Evolutionary conservation across 2,797 vertebrate genomes (phyloP), one percentile per base, ranked within the genome.

Genomic region (Paratrypauchen microcephalus): DNA sequence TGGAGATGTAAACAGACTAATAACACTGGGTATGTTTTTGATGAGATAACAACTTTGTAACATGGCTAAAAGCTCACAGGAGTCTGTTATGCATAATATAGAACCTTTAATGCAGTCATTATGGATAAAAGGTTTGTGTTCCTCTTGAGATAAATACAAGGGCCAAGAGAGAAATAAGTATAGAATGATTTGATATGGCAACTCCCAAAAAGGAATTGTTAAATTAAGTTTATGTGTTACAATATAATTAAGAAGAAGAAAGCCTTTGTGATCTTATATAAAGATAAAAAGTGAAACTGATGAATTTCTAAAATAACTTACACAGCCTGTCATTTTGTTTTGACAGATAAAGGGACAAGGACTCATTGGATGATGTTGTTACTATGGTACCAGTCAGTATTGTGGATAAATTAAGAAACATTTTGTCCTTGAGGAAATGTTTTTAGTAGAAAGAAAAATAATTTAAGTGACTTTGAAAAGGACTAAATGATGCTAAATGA

Each of bases 391-490:
- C 66, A 59, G 66, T 68, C 66, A 68, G 66, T 28, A 11, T 55
- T 41, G 58, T 39, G 55, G 66, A 68, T 48, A 41, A 47, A 68
- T 68, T 57, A 59, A 26, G 55, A 6, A 68, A 68, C 54, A 59
- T 24, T 68, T 48, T 45, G 66, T 30, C 56, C 66, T 68, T 68
- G 66, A 68, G 56, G 39, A 19, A 57, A 68, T 57, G 66, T 68
- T 28, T 59, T 36, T 19, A 19, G 66, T 30, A 57, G 66, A 56
- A 68, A 55, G 36, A 58, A 68, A 68, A 68, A 67, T 67, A 4
- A 36, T 67, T 57, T 67, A 57, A 67, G 65, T 67, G 65, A 67
- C 65, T 56, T 56, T 66, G 65, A 54, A 52, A 54, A 67, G 65
- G 65, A 41, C 65, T 41, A 21, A 21, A 30, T 56, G 50, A 66